Evolutionary conservation across 2,888 invertebrate species (phyloP).

Genomic region (Tachina fera): DNA sequence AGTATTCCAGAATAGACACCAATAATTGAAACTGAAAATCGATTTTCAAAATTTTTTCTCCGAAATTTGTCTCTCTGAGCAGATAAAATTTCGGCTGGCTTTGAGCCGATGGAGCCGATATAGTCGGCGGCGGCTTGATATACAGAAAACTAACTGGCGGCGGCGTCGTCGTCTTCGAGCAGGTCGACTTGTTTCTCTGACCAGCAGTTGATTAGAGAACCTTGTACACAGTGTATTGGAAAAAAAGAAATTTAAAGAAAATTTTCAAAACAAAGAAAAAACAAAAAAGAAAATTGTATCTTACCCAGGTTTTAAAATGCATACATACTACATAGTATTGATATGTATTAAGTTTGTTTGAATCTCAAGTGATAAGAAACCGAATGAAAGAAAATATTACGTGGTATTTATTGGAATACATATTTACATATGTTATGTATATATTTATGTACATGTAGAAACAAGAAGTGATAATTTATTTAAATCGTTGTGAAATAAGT

Average conservation of each 20-base stretch:
- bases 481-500: conserved; percentile 62
- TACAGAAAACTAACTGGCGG: too few relatives aligned
- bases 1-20: too few relatives aligned
- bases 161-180: too few relatives aligned
- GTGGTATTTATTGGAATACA: conserved; percentile 38
- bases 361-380: conserved; percentile 25
- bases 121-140: too few relatives aligned
- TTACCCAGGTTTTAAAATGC: conserved; percentile 7
- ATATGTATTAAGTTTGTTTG: conserved; percentile 13
- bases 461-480: conserved; percentile 8
- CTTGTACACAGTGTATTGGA: conserved; percentile 32
- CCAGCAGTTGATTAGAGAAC: conserved; percentile 66
- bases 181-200: too few relatives aligned
- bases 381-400: conserved; percentile 25
- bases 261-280: background rate
- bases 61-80: too few relatives aligned
- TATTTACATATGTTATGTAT: background rate
- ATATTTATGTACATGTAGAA: conserved; percentile 38
- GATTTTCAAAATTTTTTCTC: too few relatives aligned
- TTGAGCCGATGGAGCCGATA: too few relatives aligned
- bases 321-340: background rate
- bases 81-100: too few relatives aligned
- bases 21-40: too few relatives aligned
- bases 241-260: conserved; percentile 23
- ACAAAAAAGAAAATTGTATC: background rate